A percentile compares a stretch with the other conserved stretches of the same genome.
Evolutionary conservation across 2,113 vertebrate genomes (phyloP).

Genomic region (Phylloscopus trochilus): DNA sequence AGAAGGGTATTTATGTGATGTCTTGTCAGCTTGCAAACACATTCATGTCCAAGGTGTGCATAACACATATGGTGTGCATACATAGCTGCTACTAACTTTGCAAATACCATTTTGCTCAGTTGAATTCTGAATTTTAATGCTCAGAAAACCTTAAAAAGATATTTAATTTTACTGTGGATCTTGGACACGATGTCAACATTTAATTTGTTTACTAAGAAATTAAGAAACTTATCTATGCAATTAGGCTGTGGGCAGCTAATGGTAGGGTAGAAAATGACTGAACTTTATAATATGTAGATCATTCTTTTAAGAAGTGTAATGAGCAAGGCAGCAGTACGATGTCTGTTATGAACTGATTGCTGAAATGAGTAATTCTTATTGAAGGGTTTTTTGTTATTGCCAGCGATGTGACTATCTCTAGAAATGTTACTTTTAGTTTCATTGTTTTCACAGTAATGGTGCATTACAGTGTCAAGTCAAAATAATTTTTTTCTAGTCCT

Average conservation of each 20-base stretch:
- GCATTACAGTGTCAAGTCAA: conserved; percentile 69
- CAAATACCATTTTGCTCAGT: background rate
- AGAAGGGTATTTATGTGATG: background rate
- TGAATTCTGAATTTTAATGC: background rate
- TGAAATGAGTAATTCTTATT: conserved; percentile 52
- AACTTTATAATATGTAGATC: conserved; percentile 3
- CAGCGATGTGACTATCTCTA: conserved; percentile 55
- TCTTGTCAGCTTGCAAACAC: background rate
- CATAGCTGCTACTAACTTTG: background rate
- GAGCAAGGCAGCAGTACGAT: conserved; percentile 23
- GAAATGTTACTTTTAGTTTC: conserved; percentile 66
- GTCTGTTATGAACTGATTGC: conserved; percentile 42
- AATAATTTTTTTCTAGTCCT: conserved; percentile 61
- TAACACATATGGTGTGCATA: background rate
- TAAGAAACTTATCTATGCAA: background rate
- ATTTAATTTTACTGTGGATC: background rate
- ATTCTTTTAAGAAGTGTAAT: conserved; percentile 18
- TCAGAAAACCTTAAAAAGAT: background rate
- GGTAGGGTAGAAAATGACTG: background rate
- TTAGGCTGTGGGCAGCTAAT: conserved; percentile 10
- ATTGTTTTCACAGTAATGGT: conserved; percentile 70
- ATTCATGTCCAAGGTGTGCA: background rate
- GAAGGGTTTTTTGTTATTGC: conserved; percentile 39
- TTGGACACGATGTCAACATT: background rate
- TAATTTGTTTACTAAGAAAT: conserved; percentile 13